Conservation (phyloP, 2,888 invertebrate species). For the Rhagonycha fulva region DNA sequence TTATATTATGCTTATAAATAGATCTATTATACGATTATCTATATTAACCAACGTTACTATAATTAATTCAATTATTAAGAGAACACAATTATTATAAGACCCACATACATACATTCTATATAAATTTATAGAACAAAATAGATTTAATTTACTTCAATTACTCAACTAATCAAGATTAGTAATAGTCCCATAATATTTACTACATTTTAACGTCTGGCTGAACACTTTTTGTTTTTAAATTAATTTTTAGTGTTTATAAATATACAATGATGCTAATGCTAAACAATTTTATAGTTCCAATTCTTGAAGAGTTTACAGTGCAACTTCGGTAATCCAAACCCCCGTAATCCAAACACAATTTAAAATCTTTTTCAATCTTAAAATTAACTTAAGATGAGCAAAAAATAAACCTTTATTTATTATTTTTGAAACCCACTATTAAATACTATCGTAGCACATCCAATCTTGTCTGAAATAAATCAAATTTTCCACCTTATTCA, state of each 20-base stretch:
- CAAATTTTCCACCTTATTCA: no score
- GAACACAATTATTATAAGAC: conserved; percentile 12
- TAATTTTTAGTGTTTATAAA: not conserved
- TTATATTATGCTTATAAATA: conserved; percentile 1
- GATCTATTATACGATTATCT: not conserved
- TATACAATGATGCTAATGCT: not conserved
- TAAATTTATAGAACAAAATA: conserved; percentile 15
- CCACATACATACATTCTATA: conserved; percentile 6
- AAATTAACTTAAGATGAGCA: no score
- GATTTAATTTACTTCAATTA: conserved; percentile 18
- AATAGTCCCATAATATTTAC: not conserved
- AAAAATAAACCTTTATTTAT: no score
- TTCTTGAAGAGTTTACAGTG: no score
- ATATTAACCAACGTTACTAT: conserved; percentile 5
- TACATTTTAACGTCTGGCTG: not conserved
- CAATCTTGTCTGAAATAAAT: no score
- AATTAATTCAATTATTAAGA: conserved; percentile 15
- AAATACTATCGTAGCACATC: no score
- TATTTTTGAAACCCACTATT: no score
- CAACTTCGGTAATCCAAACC: no score
- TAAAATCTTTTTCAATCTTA: no score
- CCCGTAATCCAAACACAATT: no score
- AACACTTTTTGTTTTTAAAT: not conserved
- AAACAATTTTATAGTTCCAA: not conserved
- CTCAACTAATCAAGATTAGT: not conserved